Conservation (phyloP, 2,888 invertebrate species). For the Lithophane semibrunnea region DNA sequence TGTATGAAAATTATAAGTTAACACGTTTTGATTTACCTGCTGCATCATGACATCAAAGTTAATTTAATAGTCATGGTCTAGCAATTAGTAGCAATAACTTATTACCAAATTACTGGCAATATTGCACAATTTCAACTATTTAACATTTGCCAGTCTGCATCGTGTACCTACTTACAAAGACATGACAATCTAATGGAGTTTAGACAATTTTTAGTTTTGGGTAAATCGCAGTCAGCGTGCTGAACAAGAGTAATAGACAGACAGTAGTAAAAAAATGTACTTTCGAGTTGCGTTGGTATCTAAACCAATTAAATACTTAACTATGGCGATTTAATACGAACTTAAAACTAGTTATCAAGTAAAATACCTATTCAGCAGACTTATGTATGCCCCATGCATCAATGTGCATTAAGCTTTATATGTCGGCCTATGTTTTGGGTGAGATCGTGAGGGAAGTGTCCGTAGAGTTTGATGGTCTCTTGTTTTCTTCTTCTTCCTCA, state of each 20-base stretch:
- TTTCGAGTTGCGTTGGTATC: slow-evolving; percentile 8
- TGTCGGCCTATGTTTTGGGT: slow-evolving; percentile 77
- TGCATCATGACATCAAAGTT: slow-evolving; percentile 19
- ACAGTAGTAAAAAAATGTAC: slow-evolving; percentile 15
- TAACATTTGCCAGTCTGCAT: not conserved
- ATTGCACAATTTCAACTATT: not conserved
- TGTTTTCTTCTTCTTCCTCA: slow-evolving; percentile 78
- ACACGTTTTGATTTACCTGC: not conserved
- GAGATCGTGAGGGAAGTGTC: slow-evolving; percentile 84
- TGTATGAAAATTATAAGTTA: not conserved
- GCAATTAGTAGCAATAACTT: slow-evolving; percentile 3
- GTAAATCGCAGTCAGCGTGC: not conserved
- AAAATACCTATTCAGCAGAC: slow-evolving; percentile 47
- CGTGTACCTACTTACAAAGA: not conserved
- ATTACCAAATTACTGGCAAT: not conserved
- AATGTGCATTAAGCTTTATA: slow-evolving; percentile 24
- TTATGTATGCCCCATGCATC: slow-evolving; percentile 12
- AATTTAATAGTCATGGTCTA: slow-evolving; percentile 34
- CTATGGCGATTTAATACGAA: slow-evolving; percentile 61
- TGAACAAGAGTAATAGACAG: not conserved
- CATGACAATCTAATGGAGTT: not conserved
- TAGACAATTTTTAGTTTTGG: not conserved
- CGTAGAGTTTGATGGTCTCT: slow-evolving; percentile 73
- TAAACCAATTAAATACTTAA: slow-evolving; percentile 42
- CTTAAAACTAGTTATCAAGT: slow-evolving; percentile 50